A percentile compares a stretch with the other conserved stretches of the same genome.
Conservation (phyloP, 2,113 vertebrate genomes). For the Malurus alboscapulatus region DNA sequence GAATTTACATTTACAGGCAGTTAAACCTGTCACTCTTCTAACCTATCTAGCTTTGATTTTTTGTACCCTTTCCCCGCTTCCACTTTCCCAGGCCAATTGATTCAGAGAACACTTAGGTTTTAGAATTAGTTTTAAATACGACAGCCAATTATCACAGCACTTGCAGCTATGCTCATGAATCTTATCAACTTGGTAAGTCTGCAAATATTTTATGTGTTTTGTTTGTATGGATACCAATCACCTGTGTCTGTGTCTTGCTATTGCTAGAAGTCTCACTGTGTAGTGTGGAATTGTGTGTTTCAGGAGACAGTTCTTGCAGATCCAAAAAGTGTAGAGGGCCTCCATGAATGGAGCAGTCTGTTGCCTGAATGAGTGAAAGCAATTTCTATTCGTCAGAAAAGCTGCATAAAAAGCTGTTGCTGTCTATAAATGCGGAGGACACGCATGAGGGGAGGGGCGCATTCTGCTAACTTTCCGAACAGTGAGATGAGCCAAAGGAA, state of each 20-base stretch:
- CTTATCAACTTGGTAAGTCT: neutral
- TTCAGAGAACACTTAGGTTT: neutral
- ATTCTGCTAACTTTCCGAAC: neutral
- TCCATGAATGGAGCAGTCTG: neutral
- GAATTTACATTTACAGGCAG: neutral
- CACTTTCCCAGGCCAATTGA: neutral
- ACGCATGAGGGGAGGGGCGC: accelerated
- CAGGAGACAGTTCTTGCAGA: neutral
- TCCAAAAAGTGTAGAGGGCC: neutral
- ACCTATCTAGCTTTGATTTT: neutral
- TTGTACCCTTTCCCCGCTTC: neutral
- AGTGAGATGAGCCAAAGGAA: neutral
- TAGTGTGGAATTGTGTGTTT: neutral
- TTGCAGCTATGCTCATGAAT: neutral
- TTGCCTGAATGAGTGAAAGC: neutral
- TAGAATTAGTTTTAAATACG: neutral
- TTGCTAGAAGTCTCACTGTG: neutral
- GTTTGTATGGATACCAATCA: neutral
- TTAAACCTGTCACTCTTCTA: neutral
- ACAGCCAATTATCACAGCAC: neutral
- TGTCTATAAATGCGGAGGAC: neutral
- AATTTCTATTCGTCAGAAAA: neutral
- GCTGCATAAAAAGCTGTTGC: neutral
- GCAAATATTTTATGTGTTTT: neutral
- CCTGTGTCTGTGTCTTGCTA: neutral